phyloP scores from a whole-genome alignment of 2,888 invertebrate genomes.

The Agapetus fuscipes region DNA sequence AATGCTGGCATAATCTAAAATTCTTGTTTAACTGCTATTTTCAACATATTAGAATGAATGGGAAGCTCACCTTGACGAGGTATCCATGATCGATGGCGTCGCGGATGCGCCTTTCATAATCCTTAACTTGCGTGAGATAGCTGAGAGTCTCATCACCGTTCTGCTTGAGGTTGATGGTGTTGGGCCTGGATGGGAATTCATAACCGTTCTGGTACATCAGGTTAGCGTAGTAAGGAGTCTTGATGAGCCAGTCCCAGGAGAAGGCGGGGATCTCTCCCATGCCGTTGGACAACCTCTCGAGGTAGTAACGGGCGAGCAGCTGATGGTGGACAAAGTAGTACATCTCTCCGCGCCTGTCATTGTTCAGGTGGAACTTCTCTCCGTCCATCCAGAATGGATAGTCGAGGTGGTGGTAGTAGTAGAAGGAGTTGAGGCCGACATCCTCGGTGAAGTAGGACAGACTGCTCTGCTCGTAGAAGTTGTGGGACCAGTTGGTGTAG shows the following conservation, averaged over 20 bases:
- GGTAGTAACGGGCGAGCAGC: conserved; percentile 59
- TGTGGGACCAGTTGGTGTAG: conserved; percentile 47
- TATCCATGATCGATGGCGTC: conserved; percentile 51
- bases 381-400: conserved; percentile 56
- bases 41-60: not conserved
- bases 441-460: conserved; percentile 67
- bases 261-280: conserved; percentile 55
- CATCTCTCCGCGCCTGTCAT: conserved; percentile 53
- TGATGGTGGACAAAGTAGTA: conserved; percentile 59
- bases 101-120: conserved; percentile 46
- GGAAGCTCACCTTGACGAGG: conserved; percentile 26
- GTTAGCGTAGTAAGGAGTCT: conserved; percentile 54
- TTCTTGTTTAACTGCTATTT: too few relatives aligned
- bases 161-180: conserved; percentile 45
- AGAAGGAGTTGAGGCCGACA: conserved; percentile 53
- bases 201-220: conserved; percentile 55
- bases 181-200: conserved; percentile 52
- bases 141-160: conserved; percentile 35
- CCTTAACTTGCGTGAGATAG: conserved; percentile 36
- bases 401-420: conserved; percentile 51
- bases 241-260: conserved; percentile 40
- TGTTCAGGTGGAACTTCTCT: conserved; percentile 38
- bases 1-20: too few relatives aligned
- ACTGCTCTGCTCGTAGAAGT: conserved; percentile 44
- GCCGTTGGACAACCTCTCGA: conserved; percentile 63